Percentiles rank a stretch among this genome's conserved stretches.
These are phyloP conservation scores for Corythornis vintsioides DNA, from an alignment of 2,113 vertebrate species.

Conservation along the genomic window DNA sequence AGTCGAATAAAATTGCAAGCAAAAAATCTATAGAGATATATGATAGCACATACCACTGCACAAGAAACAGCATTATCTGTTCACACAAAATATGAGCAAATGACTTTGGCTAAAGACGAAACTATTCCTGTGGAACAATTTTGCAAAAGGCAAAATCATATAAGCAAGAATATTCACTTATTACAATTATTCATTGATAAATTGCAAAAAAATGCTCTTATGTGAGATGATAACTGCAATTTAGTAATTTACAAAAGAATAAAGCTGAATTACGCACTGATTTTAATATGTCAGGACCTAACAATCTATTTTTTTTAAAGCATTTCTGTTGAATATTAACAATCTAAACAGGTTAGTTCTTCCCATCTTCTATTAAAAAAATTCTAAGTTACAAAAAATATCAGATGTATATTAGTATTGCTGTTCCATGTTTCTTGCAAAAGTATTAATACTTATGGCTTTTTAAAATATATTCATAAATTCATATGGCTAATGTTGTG, in stretches of 20 bases:
- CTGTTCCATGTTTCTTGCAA: neutral
- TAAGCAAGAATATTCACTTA: neutral
- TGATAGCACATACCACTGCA: neutral
- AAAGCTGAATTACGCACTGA: neutral
- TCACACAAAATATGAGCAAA: neutral
- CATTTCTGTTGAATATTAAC: neutral
- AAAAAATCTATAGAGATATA: neutral
- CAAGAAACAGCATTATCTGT: neutral
- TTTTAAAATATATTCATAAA: neutral
- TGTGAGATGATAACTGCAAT: neutral
- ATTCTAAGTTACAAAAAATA: neutral
- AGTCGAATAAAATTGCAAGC: neutral
- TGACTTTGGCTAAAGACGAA: neutral
- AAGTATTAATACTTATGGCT: neutral
- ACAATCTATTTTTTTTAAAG: neutral
- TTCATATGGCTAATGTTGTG: neutral
- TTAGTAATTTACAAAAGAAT: neutral
- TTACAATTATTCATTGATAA: neutral
- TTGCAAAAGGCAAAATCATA: neutral
- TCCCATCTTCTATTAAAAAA: neutral
- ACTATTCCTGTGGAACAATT: neutral
- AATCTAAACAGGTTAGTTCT: neutral
- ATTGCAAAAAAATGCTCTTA: neutral
- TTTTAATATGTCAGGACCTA: neutral
- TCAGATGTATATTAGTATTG: neutral